Conservation (phyloP, 2,888 invertebrate species). For the Rhagonycha fulva region DNA sequence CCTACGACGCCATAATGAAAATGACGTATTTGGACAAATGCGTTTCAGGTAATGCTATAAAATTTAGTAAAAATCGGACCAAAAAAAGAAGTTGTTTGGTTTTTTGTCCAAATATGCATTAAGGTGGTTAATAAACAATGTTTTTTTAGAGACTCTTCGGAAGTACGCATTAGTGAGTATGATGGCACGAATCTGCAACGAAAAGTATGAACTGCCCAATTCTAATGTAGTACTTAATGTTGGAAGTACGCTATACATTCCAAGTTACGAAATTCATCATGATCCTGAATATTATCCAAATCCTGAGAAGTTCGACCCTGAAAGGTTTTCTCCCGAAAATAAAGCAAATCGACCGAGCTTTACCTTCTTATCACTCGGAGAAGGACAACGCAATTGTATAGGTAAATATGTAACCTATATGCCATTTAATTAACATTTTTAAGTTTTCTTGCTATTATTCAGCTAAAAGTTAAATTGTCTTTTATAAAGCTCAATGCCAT, state of each 20-base stretch:
- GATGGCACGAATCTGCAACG: slow-evolving; percentile 35
- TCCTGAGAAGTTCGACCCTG: slow-evolving; percentile 65
- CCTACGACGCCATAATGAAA: slow-evolving; percentile 55
- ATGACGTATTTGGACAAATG: slow-evolving; percentile 58
- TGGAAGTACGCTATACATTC: slow-evolving; percentile 34
- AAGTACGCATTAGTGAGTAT: slow-evolving; percentile 43
- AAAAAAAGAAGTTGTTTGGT: background rate
- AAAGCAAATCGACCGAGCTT: slow-evolving; percentile 56
- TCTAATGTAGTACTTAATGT: slow-evolving; percentile 38
- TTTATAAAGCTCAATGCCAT: too few relatives aligned
- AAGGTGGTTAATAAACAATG: too few relatives aligned
- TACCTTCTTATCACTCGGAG: slow-evolving; percentile 62
- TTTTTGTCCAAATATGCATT: too few relatives aligned
- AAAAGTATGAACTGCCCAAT: slow-evolving; percentile 41
- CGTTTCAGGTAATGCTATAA: slow-evolving; percentile 41
- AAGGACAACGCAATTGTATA: slow-evolving; percentile 62
- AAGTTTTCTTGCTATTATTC: too few relatives aligned
- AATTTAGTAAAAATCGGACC: background rate
- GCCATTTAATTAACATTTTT: too few relatives aligned
- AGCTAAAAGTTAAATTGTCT: too few relatives aligned
- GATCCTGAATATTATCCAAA: slow-evolving; percentile 41
- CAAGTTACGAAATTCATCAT: slow-evolving; percentile 40
- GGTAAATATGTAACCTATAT: slow-evolving; percentile 49
- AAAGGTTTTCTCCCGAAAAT: slow-evolving; percentile 61
- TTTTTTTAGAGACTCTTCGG: slow-evolving; percentile 41